Evolutionary conservation across 1,140 invertebrate species (phyloP), one percentile per base, ranked within the genome.

Genomic region (Temnothorax nylanderi): DNA sequence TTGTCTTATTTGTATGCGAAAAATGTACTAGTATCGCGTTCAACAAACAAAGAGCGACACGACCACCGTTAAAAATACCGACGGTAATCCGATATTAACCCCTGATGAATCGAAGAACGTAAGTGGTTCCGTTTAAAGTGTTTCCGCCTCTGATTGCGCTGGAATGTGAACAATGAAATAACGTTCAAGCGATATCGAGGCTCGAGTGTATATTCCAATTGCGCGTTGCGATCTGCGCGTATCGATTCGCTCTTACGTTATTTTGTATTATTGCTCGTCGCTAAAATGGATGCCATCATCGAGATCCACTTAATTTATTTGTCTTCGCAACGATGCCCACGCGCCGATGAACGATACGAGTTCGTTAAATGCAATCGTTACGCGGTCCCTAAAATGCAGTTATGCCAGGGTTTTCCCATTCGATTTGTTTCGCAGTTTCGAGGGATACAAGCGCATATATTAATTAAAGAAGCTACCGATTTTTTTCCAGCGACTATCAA

Each of bases 261-360:
- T 82, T 82, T 82, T 74, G 80, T 82, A 82, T 82, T 58, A 82
- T 74, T 74, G 80, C 80, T 54, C 80, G 67, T 82, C 80, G 80
- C 80, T 72, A 82, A 82, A 82, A 74, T 60, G 80, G 67, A 74
- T 72, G 67, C 80, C 41, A 74, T 82, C 80, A 71, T 82, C 41
- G 67, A 82, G 80, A 82, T 82, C 80, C 80, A 82, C 80, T 82
- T 82, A 82, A 82, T 82, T 82, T 82, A 82, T 82, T 82, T 82
- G 69, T 74, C 80, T 72, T 82, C 78, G 78, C 65, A 72, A 82
- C 78, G 65, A 72, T 82, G 41, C 67, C 41, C 51, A 44, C 80
- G 80, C 80, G 67, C 5, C 64, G 77, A 81, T 81, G 47, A 81
- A 81, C 77, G 65, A 81, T 81, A 69, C 77, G 77, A 81, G 77